phyloP scores from a whole-genome alignment of 2,888 invertebrate species.

The Axea sp. region DNA sequence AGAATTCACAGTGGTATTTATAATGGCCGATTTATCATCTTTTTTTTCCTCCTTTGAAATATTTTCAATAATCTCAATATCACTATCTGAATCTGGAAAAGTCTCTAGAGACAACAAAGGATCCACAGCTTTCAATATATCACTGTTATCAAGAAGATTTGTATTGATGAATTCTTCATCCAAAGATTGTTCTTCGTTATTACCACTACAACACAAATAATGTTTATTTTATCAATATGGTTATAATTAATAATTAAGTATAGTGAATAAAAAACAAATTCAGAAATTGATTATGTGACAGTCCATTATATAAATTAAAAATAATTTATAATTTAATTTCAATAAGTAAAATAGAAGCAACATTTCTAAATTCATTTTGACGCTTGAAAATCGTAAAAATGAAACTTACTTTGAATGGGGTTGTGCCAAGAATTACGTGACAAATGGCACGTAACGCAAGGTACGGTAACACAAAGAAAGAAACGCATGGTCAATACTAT shows the following conservation, averaged over 20 bases:
- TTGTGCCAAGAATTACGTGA: conserved; percentile 36
- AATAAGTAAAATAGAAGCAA: too few relatives aligned
- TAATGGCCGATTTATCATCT: too few relatives aligned
- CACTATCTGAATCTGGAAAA: conserved; percentile 70
- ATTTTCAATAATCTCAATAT: conserved; percentile 72
- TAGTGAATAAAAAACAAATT: too few relatives aligned
- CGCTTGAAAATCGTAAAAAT: conserved; percentile 9
- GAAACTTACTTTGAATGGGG: conserved; percentile 36
- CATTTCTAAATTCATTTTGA: background rate
- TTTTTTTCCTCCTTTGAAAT: conserved; percentile 27
- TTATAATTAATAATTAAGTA: too few relatives aligned
- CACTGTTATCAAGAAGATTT: conserved; percentile 67
- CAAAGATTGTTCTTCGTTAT: background rate
- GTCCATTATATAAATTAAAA: too few relatives aligned
- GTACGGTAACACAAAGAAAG: conserved; percentile 39
- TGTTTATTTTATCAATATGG: too few relatives aligned
- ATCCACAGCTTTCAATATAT: conserved; percentile 63
- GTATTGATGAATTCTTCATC: conserved; percentile 8
- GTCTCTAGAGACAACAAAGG: background rate
- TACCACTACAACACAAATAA: background rate
- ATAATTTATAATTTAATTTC: too few relatives aligned
- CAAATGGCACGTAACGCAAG: conserved; percentile 30
- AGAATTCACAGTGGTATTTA: too few relatives aligned
- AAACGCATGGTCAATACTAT: conserved; percentile 45
- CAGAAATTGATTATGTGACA: too few relatives aligned